A percentile compares a stretch with the other conserved stretches of the same genome.
phyloP scores from a whole-genome alignment of 2,113 vertebrate genomes.

The Pteronura brasiliensis region DNA sequence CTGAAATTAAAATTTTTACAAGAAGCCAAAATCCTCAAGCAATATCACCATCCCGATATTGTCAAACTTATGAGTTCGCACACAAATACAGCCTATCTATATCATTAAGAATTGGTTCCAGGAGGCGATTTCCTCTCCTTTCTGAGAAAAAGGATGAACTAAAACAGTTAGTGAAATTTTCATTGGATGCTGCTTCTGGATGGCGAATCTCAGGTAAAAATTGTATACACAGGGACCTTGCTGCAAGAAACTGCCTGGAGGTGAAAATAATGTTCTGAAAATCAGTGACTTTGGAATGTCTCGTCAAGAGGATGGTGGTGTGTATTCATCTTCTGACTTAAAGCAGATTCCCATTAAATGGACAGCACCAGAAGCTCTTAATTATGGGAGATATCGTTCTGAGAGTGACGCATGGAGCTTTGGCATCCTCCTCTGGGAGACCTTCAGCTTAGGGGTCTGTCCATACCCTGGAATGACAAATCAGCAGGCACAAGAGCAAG shows the following conservation, averaged over 20 bases:
- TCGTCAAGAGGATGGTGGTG: constrained; percentile 93
- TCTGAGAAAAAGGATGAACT: constrained; percentile 96
- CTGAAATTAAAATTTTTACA: constrained; percentile 94
- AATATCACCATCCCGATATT: constrained; percentile 95
- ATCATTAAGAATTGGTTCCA: constrained; percentile 78
- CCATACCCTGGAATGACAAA: constrained; percentile 98
- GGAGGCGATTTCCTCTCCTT: constrained; percentile 96
- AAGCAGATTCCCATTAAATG: constrained; percentile 98
- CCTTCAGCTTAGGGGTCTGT: constrained; percentile 96
- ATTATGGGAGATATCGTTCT: constrained; percentile 95
- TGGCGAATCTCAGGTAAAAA: constrained; percentile 94
- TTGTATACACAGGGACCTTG: constrained; percentile 97
- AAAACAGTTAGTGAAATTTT: constrained; percentile 93
- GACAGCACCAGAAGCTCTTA: constrained; percentile 97
- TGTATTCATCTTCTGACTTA: constrained; percentile 96
- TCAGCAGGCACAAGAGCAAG: constrained; percentile 95
- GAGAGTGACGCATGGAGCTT: constrained; percentile 97
- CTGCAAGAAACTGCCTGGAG: constrained; percentile 94
- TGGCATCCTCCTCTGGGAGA: constrained; percentile 97
- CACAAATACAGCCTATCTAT: constrained; percentile 87
- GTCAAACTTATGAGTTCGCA: constrained; percentile 94
- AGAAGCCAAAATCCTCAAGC: constrained; percentile 96
- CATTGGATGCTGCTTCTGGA: constrained; percentile 93
- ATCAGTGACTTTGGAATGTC: constrained; percentile 99
- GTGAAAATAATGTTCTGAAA: constrained; percentile 93